Conservation (phyloP, 1,140 invertebrate genomes). For the Aphelinus certus region DNA sequence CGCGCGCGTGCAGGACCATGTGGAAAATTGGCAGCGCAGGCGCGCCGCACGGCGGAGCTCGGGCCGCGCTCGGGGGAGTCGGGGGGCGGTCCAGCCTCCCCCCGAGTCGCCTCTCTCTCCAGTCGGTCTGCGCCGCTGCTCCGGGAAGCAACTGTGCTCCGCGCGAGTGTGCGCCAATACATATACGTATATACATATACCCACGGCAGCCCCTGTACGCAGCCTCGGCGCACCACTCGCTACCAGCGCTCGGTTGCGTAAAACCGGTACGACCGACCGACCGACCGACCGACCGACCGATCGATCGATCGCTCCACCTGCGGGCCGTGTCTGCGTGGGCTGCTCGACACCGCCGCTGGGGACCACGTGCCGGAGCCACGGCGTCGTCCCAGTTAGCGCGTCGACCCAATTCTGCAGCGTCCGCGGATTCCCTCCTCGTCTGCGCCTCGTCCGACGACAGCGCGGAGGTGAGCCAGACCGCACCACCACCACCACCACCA, state of each 20-base stretch:
- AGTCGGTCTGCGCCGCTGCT: conserved; percentile 49
- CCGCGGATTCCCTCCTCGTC: conserved; percentile 38
- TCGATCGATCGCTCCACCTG: too few relatives aligned
- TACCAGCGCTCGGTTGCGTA: too few relatives aligned
- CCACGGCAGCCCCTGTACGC: too few relatives aligned
- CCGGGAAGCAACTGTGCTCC: conserved; percentile 17
- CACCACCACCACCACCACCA: too few relatives aligned
- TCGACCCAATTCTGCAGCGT: conserved; percentile 29
- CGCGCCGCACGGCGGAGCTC: conserved; percentile 40
- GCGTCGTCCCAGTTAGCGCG: conserved; percentile 38
- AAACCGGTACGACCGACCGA: too few relatives aligned
- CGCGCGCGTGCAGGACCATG: conserved; percentile 42
- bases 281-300: too few relatives aligned
- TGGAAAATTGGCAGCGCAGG: conserved; percentile 55
- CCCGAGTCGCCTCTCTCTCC: conserved; percentile 37
- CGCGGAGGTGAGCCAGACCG: conserved; percentile 32
- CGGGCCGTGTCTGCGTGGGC: neutral
- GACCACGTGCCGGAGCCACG: conserved; percentile 28
- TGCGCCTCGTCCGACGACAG: conserved; percentile 23
- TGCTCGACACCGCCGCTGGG: neutral
- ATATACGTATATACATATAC: too few relatives aligned
- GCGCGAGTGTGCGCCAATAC: too few relatives aligned
- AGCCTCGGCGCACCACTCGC: too few relatives aligned
- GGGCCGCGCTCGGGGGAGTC: conserved; percentile 28
- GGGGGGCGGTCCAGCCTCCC: conserved; percentile 41